Evolutionary conservation across 2,888 invertebrate genomes (phyloP).

Genomic region (Lycia hirtaria): DNA sequence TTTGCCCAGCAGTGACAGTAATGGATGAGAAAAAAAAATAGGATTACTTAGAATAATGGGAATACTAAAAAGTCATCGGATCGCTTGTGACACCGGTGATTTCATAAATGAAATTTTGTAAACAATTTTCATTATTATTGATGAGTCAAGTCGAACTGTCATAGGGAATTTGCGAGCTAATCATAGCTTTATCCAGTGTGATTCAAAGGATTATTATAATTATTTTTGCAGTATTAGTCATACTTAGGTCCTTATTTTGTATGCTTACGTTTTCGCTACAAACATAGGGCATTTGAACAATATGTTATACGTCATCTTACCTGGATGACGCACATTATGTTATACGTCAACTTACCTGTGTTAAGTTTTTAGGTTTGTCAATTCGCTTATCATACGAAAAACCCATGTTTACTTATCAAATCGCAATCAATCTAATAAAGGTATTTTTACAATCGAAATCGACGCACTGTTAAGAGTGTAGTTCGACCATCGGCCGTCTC

Average conservation of each 20-base stretch:
- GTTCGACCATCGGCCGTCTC: too few relatives aligned
- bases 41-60: constrained; percentile 1
- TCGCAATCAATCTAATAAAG: too few relatives aligned
- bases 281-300: neutral
- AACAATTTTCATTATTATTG: neutral
- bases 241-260: neutral
- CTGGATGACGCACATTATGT: neutral
- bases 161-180: neutral
- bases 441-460: too few relatives aligned
- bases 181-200: neutral
- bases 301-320: too few relatives aligned
- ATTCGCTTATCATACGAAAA: neutral
- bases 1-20: too few relatives aligned
- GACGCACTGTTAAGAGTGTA: too few relatives aligned
- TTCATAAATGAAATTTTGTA: constrained; percentile 9
- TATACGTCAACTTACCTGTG: neutral
- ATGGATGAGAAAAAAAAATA: too few relatives aligned
- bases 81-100: constrained; percentile 1
- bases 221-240: neutral
- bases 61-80: neutral
- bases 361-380: neutral
- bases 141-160: constrained; percentile 2
- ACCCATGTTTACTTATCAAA: too few relatives aligned
- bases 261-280: neutral
- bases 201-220: too few relatives aligned